A percentile compares a stretch with the other conserved stretches of the same genome.
These are phyloP conservation scores for Eupithecia dodoneata DNA, from an alignment of 2,888 invertebrate genomes.

Conservation along the genomic window DNA sequence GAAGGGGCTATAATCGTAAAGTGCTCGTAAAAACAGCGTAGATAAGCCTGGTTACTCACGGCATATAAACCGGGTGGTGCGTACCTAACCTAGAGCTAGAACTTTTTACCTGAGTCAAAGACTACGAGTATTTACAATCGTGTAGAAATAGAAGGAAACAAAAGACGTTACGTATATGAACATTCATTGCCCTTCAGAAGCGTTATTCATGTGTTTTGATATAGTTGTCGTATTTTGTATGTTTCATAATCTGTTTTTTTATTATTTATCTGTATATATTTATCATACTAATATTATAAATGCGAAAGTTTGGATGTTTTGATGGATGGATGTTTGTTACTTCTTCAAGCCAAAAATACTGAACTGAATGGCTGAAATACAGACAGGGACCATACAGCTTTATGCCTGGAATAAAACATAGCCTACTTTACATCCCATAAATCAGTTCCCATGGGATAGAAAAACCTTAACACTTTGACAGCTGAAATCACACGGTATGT, in stretches of 20 bases:
- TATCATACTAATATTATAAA: too few relatives aligned
- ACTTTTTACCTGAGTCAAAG: slow-evolving; percentile 52
- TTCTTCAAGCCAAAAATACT: too few relatives aligned
- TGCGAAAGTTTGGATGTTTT: too few relatives aligned
- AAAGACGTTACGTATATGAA: not conserved
- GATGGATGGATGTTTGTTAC: too few relatives aligned
- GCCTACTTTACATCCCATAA: too few relatives aligned
- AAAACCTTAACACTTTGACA: too few relatives aligned
- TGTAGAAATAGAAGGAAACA: not conserved
- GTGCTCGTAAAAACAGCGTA: slow-evolving; percentile 73
- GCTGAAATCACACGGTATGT: too few relatives aligned
- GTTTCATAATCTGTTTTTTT: not conserved
- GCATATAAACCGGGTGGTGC: slow-evolving; percentile 63
- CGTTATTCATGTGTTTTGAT: not conserved
- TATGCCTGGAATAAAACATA: too few relatives aligned
- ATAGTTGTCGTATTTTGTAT: not conserved
- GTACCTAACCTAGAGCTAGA: slow-evolving; percentile 47
- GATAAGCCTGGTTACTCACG: slow-evolving; percentile 74
- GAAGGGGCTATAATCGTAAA: slow-evolving; percentile 81
- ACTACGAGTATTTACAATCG: slow-evolving; percentile 45
- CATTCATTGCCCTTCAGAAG: not conserved
- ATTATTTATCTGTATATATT: too few relatives aligned
- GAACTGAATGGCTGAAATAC: too few relatives aligned
- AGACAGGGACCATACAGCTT: too few relatives aligned
- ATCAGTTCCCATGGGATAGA: too few relatives aligned